A percentile compares a stretch with the other conserved stretches of the same genome.
phyloP scores from a whole-genome alignment of 2,797 vertebrate genomes.

The Coranthus polyacanthus region DNA sequence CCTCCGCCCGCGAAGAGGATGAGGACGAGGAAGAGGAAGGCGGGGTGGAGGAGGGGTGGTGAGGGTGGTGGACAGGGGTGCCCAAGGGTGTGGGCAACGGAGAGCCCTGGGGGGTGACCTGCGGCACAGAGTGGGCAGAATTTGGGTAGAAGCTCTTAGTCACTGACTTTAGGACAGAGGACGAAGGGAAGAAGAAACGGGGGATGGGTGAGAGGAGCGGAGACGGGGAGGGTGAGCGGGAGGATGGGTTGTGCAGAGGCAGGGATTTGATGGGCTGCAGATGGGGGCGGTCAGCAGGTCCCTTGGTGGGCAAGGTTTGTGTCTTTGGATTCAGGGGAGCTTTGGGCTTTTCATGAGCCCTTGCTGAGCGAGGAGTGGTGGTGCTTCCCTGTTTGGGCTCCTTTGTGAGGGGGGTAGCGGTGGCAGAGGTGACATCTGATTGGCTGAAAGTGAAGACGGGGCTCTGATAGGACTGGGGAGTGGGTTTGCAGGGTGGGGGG shows the following conservation, averaged over 20 bases:
- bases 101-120: constrained; percentile 92
- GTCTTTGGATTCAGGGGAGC: constrained; percentile 88
- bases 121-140: constrained; percentile 87
- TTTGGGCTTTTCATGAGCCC: constrained; percentile 81
- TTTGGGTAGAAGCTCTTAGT: constrained; percentile 89
- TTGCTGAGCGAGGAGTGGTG: constrained; percentile 78
- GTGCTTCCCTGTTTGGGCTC: constrained; percentile 80
- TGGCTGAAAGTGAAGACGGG: constrained; percentile 90
- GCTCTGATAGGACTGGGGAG: constrained; percentile 86
- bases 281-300: constrained; percentile 86
- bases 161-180: constrained; percentile 88
- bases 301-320: constrained; percentile 91
- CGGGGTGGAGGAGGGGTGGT: constrained; percentile 90
- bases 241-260: constrained; percentile 87
- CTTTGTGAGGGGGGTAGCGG: constrained; percentile 78
- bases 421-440: constrained; percentile 85
- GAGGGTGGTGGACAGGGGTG: constrained; percentile 94
- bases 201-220: constrained; percentile 86
- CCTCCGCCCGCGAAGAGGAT: constrained; percentile 85
- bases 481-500: constrained; percentile 69
- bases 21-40: constrained; percentile 92
- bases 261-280: constrained; percentile 90
- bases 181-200: constrained; percentile 89
- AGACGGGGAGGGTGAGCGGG: constrained; percentile 88
- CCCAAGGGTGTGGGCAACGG: constrained; percentile 92